Evolutionary conservation across 2,113 vertebrate species (phyloP), one percentile per base, ranked within the genome.

Genomic region (Coptodon rendalli): DNA sequence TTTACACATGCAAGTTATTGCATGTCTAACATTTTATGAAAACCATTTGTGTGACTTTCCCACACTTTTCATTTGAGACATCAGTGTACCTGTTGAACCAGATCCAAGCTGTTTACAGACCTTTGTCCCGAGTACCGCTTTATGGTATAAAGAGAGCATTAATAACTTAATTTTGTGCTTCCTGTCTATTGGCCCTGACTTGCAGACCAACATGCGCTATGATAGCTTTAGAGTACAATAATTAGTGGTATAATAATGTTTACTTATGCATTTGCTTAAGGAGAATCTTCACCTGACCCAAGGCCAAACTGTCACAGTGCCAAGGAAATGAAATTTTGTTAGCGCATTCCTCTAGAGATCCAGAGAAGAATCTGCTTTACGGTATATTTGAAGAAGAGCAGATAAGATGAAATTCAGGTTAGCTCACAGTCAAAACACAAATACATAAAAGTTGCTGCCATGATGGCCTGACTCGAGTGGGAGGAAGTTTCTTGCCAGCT

Each of bases 241-340:
- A 78, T 78, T 78, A 19, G 43, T 76, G 71, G 19, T 54, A 50
- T 40, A 76, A 52, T 81, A 31, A 22, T 36, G 10, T 17, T 83
- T 53, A 59, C 43, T 19, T 53, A 27, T 61, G 59, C 76, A 85
- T 86, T 85, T 86, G 84, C 56, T 80, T 66, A 5, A 84, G 76
- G 43, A 59, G 68, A 89, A 89, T 81, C 89, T 53, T 29, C 17
- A 36, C 24, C 82, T 79, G 79, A 73, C 81, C 88, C 66, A 54
- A 78, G 87, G 79, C 88, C 81, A 88, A 90, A 92, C 83, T 38
- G 52, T 54, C 81, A 80, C 76, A 14, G 10, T 79, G 54, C 66
- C 89, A 81, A 85, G 40, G 87, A 89, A 73, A 78, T 19, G 4
- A 38, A 63, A 14, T 82, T 86, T 76, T 11, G 86, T 76, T 59